These are phyloP conservation scores for Dicerorhinus sumatrensis DNA, from an alignment of 2,113 vertebrate genomes.

Conservation along the genomic window DNA sequence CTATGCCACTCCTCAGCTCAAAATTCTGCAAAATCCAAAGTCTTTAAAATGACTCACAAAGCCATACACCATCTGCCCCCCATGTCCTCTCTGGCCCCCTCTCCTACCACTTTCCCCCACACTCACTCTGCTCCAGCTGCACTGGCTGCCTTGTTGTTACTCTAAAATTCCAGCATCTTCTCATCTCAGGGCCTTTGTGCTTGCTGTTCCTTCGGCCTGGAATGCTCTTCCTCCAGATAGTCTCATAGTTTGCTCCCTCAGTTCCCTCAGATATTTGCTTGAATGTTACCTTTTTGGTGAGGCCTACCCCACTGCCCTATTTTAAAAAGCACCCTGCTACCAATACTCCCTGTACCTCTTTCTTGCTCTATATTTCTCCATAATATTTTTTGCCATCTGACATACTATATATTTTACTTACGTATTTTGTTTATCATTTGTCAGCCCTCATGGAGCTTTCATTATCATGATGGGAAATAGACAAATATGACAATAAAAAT, in stretches of 20 bases:
- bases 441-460: neutral
- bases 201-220: neutral
- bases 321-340: neutral
- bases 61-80: neutral
- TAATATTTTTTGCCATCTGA: neutral
- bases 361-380: constrained; percentile 1
- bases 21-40: constrained; percentile 1
- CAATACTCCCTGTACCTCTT: neutral
- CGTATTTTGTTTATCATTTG: neutral
- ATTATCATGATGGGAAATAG: neutral
- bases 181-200: neutral
- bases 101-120: neutral
- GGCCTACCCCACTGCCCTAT: neutral
- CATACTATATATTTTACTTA: constrained; percentile 21
- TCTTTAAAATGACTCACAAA: constrained; percentile 33
- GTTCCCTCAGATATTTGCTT: neutral
- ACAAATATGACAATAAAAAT: constrained; percentile 6
- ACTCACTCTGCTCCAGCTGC: neutral
- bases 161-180: neutral
- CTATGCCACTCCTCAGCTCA: neutral
- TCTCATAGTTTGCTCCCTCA: neutral
- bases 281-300: constrained; percentile 4
- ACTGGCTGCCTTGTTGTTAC: neutral
- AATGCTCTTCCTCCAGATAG: neutral
- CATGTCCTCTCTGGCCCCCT: neutral